Base-by-base conservation (phyloP, 1,140 invertebrate species). In the Stratiolaelaps scimitus region DNA sequence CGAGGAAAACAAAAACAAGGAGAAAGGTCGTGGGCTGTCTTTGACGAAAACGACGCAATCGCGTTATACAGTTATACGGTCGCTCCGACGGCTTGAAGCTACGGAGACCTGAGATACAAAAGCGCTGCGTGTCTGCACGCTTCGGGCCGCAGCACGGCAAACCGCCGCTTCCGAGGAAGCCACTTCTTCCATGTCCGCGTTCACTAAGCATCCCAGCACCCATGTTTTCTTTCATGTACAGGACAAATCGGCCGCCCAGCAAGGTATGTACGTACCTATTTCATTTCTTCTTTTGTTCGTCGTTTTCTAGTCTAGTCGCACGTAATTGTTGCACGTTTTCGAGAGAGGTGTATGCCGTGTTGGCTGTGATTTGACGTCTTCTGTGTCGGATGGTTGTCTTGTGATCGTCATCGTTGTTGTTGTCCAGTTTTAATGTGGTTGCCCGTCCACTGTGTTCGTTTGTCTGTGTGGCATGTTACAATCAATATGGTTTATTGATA, bases 221-320 rank as follows among this genome's bases (percentile, higher is more conserved):
- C 53, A 60, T 60, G 53, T 60, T 60, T 60, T 60, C 53, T 60
- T 60, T 60, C 53, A 60, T 60, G 53, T 60, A 40, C 34, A 40
- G 23, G 53, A 60, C 53, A 60, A 60, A 60, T 60, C 53, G 53
- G 53, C 53, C 53, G 53, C 26, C 53, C 53, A 60, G 53, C 53
- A 60, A 60, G 53, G 53, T 60, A 34, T 60, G 53, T 60, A 60
- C 53, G 53, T 60, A 60, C 53, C 53, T 17, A 29, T 60, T 60
- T 60, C 23, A 29, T 28, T 34, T 20, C 53, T 60, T 48, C 34
- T 34, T 26, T 60, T 60, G 53, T 60, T 26, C 13, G 17, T 20
- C 34, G 34, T 40, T 40, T 40, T 40, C 10, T 10, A 40, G 34
- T 40, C 10, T 10, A 40, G 34, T 40, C 4, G 34, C 34, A 40